Conservation (phyloP, 2,797 vertebrate species). For the Poecilia wingei region DNA sequence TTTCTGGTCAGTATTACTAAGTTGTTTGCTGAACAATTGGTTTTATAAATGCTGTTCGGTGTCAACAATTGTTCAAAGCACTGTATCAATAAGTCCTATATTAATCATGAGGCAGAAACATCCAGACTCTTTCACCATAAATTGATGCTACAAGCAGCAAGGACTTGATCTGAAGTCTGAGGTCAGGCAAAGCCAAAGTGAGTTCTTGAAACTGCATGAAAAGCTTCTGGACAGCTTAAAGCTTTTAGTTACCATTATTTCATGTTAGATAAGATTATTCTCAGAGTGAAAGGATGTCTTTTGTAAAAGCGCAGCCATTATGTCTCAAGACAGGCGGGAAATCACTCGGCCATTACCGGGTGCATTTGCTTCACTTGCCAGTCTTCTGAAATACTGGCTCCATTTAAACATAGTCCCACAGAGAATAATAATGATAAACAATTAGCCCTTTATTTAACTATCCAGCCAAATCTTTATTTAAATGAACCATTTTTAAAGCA, state of each 20-base stretch:
- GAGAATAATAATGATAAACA: slow-evolving; percentile 35
- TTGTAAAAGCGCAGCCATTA: slow-evolving; percentile 62
- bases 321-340: slow-evolving; percentile 51
- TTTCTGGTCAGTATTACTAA: not conserved
- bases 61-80: not conserved
- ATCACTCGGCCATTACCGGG: slow-evolving; percentile 49
- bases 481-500: not conserved
- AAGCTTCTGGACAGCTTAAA: slow-evolving; percentile 21
- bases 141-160: not conserved
- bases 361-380: slow-evolving; percentile 50
- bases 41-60: not conserved
- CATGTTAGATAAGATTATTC: slow-evolving; percentile 22
- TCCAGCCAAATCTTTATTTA: slow-evolving; percentile 1
- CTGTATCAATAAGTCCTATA: not conserved
- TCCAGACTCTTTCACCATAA: not conserved
- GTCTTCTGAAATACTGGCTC: slow-evolving; percentile 34
- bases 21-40: not conserved
- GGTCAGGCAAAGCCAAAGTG: not conserved
- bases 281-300: slow-evolving; percentile 32
- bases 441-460: no score
- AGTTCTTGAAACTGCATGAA: slow-evolving; percentile 22
- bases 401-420: slow-evolving; percentile 53
- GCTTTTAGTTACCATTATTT: slow-evolving; percentile 47
- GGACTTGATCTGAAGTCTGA: slow-evolving; percentile 16
- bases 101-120: not conserved